A percentile compares a stretch with the other conserved stretches of the same genome.
Evolutionary conservation across 2,113 vertebrate genomes (phyloP).

Genomic region (Furnarius figulus): DNA sequence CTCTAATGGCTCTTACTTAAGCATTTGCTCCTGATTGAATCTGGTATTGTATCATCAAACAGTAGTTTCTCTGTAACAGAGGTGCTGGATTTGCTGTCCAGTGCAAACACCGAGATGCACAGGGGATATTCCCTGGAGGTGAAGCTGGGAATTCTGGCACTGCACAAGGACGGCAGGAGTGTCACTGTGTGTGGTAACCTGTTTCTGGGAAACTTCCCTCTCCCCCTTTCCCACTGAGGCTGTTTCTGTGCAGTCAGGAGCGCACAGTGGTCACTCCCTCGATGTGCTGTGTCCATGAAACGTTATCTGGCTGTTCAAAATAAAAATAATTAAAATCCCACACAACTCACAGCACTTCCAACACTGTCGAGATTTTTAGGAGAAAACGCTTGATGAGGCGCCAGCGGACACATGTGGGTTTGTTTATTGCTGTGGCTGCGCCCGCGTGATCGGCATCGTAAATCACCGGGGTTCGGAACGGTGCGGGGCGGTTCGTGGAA

Average conservation of each 20-base stretch:
- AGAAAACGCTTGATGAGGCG: background rate
- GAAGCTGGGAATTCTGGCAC: background rate
- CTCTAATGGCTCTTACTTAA: background rate
- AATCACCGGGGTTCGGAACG: rapidly evolving
- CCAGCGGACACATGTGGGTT: rapidly evolving
- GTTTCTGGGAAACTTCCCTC: background rate
- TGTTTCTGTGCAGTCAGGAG: rapidly evolving
- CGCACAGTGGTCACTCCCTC: background rate
- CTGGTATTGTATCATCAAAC: background rate
- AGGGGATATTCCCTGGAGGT: rapidly evolving
- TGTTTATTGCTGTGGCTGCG: rapidly evolving
- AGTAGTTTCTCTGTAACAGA: background rate
- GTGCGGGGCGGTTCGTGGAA: background rate
- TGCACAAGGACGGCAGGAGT: rapidly evolving
- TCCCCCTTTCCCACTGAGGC: background rate
- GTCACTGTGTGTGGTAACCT: rapidly evolving
- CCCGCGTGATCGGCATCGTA: rapidly evolving
- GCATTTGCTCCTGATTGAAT: background rate
- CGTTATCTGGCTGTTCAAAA: rapidly evolving
- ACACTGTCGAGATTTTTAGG: rapidly evolving
- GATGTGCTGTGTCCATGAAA: rapidly evolving
- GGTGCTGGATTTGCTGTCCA: background rate
- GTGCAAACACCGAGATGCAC: rapidly evolving
- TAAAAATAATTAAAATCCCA: background rate
- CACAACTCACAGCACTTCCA: background rate